phyloP scores from a whole-genome alignment of 2,888 invertebrate species.

The Andrena bicolor region DNA sequence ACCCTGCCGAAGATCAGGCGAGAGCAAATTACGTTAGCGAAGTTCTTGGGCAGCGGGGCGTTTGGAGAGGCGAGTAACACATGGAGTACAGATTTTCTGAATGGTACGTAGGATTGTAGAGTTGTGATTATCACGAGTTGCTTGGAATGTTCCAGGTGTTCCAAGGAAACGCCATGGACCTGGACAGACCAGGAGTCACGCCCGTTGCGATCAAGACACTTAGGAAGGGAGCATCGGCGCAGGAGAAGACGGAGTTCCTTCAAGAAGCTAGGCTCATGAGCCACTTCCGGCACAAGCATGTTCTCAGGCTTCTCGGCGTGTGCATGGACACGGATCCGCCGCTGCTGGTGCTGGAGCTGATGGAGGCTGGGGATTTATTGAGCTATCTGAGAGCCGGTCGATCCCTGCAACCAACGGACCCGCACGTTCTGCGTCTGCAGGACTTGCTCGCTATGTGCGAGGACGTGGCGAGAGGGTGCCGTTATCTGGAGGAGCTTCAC shows the following conservation, averaged over 20 bases:
- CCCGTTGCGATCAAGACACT: conserved; percentile 98
- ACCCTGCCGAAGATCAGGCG: conserved; percentile 94
- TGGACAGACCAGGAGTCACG: conserved; percentile 87
- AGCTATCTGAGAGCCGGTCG: conserved; percentile 95
- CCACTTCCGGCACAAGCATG: conserved; percentile 98
- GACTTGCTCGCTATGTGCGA: conserved; percentile 97
- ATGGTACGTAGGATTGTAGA: background rate
- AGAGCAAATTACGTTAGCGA: conserved; percentile 94
- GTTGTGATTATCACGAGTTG: background rate
- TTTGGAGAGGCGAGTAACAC: conserved; percentile 92
- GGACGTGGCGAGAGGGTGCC: conserved; percentile 97
- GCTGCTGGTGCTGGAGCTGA: conserved; percentile 97
- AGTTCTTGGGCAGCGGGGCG: conserved; percentile 97
- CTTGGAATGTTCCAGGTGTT: conserved; percentile 86
- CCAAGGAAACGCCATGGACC: conserved; percentile 93
- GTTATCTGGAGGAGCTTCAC: conserved; percentile 98
- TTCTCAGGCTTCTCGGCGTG: conserved; percentile 96
- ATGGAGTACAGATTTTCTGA: too few relatives aligned
- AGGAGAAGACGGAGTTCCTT: conserved; percentile 96
- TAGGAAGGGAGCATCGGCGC: conserved; percentile 95
- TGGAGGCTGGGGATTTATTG: conserved; percentile 98
- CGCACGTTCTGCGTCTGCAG: conserved; percentile 90
- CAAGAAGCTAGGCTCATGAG: conserved; percentile 99
- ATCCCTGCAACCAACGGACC: conserved; percentile 87
- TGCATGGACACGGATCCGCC: conserved; percentile 97